A percentile compares a stretch with the other conserved stretches of the same genome.
Conservation (phyloP, 2,113 vertebrate species). For the Prochilodus magdalenae region DNA sequence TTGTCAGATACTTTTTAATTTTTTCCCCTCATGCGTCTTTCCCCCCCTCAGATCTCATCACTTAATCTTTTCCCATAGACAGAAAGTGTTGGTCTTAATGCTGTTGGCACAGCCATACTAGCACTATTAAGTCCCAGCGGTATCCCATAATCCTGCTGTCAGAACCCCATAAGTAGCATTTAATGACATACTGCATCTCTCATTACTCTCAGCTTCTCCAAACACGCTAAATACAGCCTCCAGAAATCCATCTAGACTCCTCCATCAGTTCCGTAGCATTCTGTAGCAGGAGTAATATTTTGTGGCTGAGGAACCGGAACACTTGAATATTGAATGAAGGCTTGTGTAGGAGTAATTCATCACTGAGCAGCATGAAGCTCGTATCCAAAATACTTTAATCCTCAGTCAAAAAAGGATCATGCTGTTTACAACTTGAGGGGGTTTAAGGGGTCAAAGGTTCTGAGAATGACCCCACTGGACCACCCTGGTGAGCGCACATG, state of each 20-base stretch:
- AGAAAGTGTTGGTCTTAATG: slow-evolving; percentile 3
- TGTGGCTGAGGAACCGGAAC: background rate
- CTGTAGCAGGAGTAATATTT: background rate
- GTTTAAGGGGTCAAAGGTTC: slow-evolving; percentile 20
- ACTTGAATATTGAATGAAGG: slow-evolving; percentile 21
- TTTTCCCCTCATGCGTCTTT: too few relatives aligned
- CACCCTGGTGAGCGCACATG: background rate
- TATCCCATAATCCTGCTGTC: slow-evolving; percentile 29
- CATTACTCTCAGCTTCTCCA: slow-evolving; percentile 28
- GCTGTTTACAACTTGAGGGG: background rate
- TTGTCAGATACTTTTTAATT: background rate
- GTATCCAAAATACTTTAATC: background rate
- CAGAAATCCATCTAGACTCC: background rate
- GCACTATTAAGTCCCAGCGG: slow-evolving; percentile 19
- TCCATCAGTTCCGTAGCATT: background rate
- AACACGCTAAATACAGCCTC: slow-evolving; percentile 21
- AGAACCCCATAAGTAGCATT: slow-evolving; percentile 24
- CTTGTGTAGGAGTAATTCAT: background rate
- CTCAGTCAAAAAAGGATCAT: slow-evolving; percentile 1
- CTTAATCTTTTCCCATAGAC: slow-evolving; percentile 3
- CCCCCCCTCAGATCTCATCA: background rate
- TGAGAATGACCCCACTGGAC: background rate
- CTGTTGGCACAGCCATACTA: slow-evolving; percentile 16
- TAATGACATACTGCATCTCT: slow-evolving; percentile 22
- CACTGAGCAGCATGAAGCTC: background rate